Percentiles rank a stretch among this genome's conserved stretches.
These are phyloP conservation scores for Shinisaurus crocodilurus DNA, from an alignment of 2,113 vertebrate species.

Conservation along the genomic window DNA sequence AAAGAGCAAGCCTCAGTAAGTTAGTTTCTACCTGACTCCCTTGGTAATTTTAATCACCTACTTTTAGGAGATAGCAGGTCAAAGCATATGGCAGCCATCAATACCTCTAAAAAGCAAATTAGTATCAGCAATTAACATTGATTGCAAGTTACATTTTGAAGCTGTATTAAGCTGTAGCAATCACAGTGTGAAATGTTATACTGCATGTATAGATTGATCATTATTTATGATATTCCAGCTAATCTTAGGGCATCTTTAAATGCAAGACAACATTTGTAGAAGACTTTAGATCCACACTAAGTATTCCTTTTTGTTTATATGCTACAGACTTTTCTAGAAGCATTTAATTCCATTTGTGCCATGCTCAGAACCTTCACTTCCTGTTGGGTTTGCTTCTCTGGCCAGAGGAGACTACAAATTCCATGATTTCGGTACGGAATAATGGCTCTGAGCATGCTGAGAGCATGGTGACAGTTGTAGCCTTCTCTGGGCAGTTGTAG, in stretches of 20 bases:
- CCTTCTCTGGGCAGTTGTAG: no score
- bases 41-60: constrained; percentile 31
- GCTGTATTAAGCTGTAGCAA: not conserved
- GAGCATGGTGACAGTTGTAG: no score
- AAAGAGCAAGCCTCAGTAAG: constrained; percentile 25
- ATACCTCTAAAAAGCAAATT: constrained; percentile 3
- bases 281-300: not conserved
- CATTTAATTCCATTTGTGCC: not conserved
- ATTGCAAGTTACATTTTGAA: constrained; percentile 18
- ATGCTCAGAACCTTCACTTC: not conserved
- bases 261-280: not conserved
- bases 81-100: not conserved
- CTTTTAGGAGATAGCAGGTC: not conserved
- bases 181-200: not conserved
- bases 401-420: not conserved
- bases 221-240: not conserved
- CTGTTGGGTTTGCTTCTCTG: not conserved
- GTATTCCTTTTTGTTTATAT: not conserved
- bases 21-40: constrained; percentile 12
- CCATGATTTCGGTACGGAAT: not conserved
- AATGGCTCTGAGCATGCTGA: not conserved
- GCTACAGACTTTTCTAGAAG: not conserved
- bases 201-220: not conserved
- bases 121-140: constrained; percentile 15
- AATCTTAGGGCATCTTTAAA: not conserved